Evolutionary conservation across 2,888 invertebrate species (phyloP), one percentile per base, ranked within the genome.

Genomic region (Podotricha telesiphe): DNA sequence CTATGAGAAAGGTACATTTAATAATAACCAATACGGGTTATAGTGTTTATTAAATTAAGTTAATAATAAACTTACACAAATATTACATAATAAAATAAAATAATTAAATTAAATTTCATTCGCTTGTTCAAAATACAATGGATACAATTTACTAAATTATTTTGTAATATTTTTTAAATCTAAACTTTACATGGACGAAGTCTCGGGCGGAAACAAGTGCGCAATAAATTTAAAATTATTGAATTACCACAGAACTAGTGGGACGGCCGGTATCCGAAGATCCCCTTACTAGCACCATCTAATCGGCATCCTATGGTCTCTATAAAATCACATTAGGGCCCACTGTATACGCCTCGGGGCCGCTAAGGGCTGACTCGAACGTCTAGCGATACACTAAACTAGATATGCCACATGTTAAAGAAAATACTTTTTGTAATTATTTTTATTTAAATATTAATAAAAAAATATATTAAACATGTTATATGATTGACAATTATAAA

Each of bases 271-370:
- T 66, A 62, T 68, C 70, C 67, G 70, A 67, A 72, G 73, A 66
- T 68, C 77, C 77, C 78, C 79, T 78, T 76, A 76, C 77, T 77
- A 77, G 79, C 76, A 76, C 77, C 80, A 76, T 83, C 82, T 85
- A 85, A 85, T 85, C 84, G 85, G 77, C 80, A 84, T 85, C 81
- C 83, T 83, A 85, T 84, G 89, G 89, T 85, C 87, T 86, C 87
- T 83, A 89, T 88, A 88, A 90, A 91, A 91, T 91, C 89, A 91
- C 88, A 89, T 90, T 89, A 91, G 85, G 83, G 82, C 79, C 84
- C 82, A 80, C 83, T 82, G 85, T 82, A 83, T 75, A 74, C 85
- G 86, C 87, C 86, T 82, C 80, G 80, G 84, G 88, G 85, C 75
- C 77, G 76, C 80, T 73, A 75, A 79, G 79, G 80, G 80, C 66